Base-by-base conservation (phyloP, 1,140 invertebrate species). In the Atta cephalotes region DNA sequence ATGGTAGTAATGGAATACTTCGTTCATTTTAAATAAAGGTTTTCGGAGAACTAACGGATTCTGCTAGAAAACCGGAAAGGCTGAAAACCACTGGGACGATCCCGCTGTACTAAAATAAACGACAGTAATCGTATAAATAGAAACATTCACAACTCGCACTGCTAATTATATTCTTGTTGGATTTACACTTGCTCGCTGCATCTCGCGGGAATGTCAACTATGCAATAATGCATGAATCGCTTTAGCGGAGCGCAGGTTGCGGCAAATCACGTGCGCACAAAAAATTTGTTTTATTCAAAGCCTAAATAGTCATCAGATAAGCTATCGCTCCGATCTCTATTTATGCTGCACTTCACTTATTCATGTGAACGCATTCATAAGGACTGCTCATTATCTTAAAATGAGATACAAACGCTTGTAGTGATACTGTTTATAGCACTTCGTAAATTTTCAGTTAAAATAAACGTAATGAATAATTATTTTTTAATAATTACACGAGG, bases 111-210 rank as follows among this genome's bases (percentile, higher is more conserved):
- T 28, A 28, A 70, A 87, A 89, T 87, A 89, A 89, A 89, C 81
- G 72, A 45, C 58, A 14, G 53, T 49, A 53, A 71, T 68, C 51
- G 12, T 86, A 81, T 74, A 80, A 86, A 89, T 86, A 82, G 77
- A 88, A 76, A 87, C 63, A 89, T 89, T 89, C 87, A 86, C 70
- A 87, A 60, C 70, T 82, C 28, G 31, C 16, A 66, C 62, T 25
- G 88, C 77, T 89, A 89, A 89, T 89, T 89, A 78, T 89, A 77
- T 89, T 89, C 77, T 89, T 70, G 71, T 87, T 62, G 56, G 45
- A 35, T 60, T 35, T 56, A 49, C 72, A 21, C 21, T 78, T 63
- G 25, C 58, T 71, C 28, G 39, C 25, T 14, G 63, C 31, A 14
- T 62, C 71, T 62, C 86, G 6, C 39, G 39, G 77, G 63, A 89